Base-by-base conservation (phyloP, 92 coral and sea anemone species). In the Ricordea florida region DNA sequence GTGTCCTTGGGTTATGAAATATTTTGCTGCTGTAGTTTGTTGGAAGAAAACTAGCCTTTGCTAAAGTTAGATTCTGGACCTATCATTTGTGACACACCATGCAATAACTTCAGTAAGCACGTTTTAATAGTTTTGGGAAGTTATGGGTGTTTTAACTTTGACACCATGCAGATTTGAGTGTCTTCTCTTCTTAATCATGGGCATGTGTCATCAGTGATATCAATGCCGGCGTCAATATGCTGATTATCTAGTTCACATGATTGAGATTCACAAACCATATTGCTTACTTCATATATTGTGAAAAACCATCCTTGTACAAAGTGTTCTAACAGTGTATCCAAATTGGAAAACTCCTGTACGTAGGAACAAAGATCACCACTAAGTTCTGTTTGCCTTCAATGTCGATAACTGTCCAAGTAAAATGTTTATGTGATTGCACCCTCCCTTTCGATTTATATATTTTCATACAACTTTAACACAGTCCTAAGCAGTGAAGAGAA, bases 241-340 rank as follows among this genome's bases (percentile, higher is more conserved):
- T 60, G 20, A 60, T 60, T 37, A 60, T 35, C 49, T 60, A 33
- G 31, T 60, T 37, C 25, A 60, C 67, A 60, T 60, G 67, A 60
- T 60, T 37, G 47, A 37, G 67, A 37, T 61, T 58, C n/a, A n/a
- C n/a, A n/a, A n/a, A n/a, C n/a, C n/a, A n/a, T n/a, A n/a, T n/a
- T n/a, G n/a, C n/a, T n/a, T n/a, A n/a, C n/a, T n/a, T n/a, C n/a
- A 60, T 38, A 72, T 60, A 38, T 49, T 57, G 15, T 16, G 17
- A 55, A 72, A 49, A 76, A 76, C 74, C 82, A 76, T 3, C 82
- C 82, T 50, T 62, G 22, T 28, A 46, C 4, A 76, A 76, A 60
- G 10, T 76, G 62, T 14, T 16, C 32, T 42, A 23, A 60, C 10
- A 44, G 58, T 27, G 43, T 23, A 15, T 14, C n/a, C 15, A 42